Percentiles rank a stretch among this genome's conserved stretches.
Evolutionary conservation across 2,888 invertebrate genomes (phyloP).

Genomic region (Parnassius glacialis): DNA sequence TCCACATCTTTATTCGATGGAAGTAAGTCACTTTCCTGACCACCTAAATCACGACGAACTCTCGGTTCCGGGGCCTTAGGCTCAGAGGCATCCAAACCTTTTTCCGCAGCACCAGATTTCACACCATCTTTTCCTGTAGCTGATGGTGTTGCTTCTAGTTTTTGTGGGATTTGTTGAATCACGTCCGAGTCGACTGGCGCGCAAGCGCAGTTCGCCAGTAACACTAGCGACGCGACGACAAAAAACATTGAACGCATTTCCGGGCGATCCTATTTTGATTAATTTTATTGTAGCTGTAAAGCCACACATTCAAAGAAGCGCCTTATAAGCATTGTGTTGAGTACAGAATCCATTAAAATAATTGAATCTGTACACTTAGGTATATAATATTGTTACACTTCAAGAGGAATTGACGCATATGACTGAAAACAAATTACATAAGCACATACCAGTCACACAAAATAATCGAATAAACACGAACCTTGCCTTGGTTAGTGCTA

Average conservation of each 20-base stretch:
- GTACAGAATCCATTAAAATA: conserved; percentile 59
- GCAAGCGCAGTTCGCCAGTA: conserved; percentile 66
- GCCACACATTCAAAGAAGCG: conserved; percentile 13
- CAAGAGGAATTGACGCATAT: conserved; percentile 58
- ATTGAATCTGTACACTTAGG: conserved; percentile 58
- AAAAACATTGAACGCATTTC: conserved; percentile 71
- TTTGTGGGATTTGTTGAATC: conserved; percentile 71
- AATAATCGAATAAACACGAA: conserved; percentile 56
- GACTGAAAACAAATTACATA: conserved; percentile 43
- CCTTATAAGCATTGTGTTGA: conserved; percentile 56
- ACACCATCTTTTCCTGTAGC: conserved; percentile 65
- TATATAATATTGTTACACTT: conserved; percentile 43
- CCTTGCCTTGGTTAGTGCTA: conserved; percentile 60
- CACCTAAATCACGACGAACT: conserved; percentile 55
- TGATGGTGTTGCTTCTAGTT: conserved; percentile 64
- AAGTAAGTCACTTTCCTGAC: conserved; percentile 64
- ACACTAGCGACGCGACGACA: conserved; percentile 68
- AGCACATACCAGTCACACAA: conserved; percentile 39
- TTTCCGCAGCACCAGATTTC: conserved; percentile 71
- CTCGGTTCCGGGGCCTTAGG: conserved; percentile 26
- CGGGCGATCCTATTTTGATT: conserved; percentile 67
- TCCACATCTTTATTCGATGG: conserved; percentile 59
- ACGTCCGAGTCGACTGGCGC: conserved; percentile 60
- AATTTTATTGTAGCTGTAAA: conserved; percentile 27
- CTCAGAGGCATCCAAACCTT: conserved; percentile 61